Conservation (phyloP, 2,797 vertebrate genomes). For the Sparidentex hasta region DNA sequence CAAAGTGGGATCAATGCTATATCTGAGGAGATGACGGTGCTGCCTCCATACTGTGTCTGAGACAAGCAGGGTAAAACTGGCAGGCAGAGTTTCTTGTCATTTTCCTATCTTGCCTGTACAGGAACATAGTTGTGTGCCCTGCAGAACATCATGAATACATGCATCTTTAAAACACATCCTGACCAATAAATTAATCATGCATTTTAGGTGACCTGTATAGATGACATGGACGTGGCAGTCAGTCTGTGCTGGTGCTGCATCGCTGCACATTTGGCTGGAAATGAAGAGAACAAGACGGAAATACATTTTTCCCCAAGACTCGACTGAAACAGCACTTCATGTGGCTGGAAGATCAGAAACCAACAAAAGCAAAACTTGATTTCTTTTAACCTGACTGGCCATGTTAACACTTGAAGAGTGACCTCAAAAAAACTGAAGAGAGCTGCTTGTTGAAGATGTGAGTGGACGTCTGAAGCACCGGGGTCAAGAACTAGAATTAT, state of each 20-base stretch:
- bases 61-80: background rate
- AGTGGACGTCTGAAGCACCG: background rate
- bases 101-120: background rate
- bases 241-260: background rate
- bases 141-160: background rate
- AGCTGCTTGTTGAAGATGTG: background rate
- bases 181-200: background rate
- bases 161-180: background rate
- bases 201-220: background rate
- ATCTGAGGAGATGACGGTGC: background rate
- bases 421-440: background rate
- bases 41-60: background rate
- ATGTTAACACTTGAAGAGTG: background rate
- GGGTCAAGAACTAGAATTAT: constrained; percentile 20
- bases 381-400: background rate
- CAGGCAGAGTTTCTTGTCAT: background rate
- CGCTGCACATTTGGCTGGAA: background rate
- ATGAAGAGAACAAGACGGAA: background rate
- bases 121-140: background rate
- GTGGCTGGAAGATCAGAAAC: background rate
- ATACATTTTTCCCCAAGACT: background rate
- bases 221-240: background rate
- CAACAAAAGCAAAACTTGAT: background rate
- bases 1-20: background rate
- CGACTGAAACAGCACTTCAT: constrained; percentile 1